These are phyloP conservation scores for Cylas formicarius DNA, from an alignment of 1,140 invertebrate genomes.

Conservation along the genomic window DNA sequence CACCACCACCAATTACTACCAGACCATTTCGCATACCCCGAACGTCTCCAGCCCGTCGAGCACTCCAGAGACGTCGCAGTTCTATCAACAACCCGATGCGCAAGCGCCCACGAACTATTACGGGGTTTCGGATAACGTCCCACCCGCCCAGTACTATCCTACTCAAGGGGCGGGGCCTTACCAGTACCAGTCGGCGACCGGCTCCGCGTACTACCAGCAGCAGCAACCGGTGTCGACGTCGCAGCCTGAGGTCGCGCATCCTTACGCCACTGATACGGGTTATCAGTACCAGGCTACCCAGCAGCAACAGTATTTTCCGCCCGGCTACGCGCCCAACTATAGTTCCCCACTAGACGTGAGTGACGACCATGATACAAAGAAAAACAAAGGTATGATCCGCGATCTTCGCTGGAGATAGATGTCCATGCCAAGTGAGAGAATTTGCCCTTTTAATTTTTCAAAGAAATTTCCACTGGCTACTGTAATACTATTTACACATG, in stretches of 20 bases:
- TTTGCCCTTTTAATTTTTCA: too few relatives aligned
- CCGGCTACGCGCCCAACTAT: constrained; percentile 23
- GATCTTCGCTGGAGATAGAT: too few relatives aligned
- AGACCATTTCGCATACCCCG: constrained; percentile 23
- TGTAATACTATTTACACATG: too few relatives aligned
- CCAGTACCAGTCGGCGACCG: background rate
- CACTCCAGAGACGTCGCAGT: too few relatives aligned
- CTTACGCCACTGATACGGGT: constrained; percentile 1
- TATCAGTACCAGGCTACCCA: constrained; percentile 5
- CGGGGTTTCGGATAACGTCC: background rate
- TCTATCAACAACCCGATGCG: too few relatives aligned
- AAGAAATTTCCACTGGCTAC: too few relatives aligned
- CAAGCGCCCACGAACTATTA: too few relatives aligned
- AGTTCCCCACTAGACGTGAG: constrained; percentile 14
- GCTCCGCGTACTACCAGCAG: background rate
- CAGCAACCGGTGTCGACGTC: too few relatives aligned
- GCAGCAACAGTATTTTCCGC: constrained; percentile 18
- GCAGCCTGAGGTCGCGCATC: background rate
- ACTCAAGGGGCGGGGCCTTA: constrained; percentile 6
- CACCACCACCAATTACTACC: constrained; percentile 27
- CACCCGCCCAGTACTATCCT: constrained; percentile 13
- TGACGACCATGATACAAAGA: too few relatives aligned
- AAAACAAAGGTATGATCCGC: too few relatives aligned
- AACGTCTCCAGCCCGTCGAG: too few relatives aligned
- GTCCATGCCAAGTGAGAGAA: too few relatives aligned